Evolutionary conservation across 2,797 vertebrate species (phyloP), one percentile per base, ranked within the genome.

Genomic region (Eulemur rubriventer): DNA sequence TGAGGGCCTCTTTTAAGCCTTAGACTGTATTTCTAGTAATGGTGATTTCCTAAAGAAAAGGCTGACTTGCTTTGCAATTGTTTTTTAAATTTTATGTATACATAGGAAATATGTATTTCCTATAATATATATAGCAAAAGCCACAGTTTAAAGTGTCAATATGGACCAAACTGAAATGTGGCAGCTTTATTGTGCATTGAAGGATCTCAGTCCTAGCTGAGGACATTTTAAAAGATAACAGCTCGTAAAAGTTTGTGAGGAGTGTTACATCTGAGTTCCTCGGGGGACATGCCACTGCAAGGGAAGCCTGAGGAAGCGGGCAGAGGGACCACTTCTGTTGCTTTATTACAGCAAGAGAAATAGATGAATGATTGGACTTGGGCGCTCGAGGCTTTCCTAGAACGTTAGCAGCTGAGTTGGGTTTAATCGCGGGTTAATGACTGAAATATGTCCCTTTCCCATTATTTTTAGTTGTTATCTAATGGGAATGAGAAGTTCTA

Each of bases 351-450:
- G 75, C 22, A n/a, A 75, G 78, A 63, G 75, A 91, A 65, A 80
- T 41, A 43, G 61, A 43, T n/a, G 20, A 84, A 83, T 0, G 67
- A 7, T 14, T 38, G 6, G 2, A 72, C 88, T 75, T 80, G 13
- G 87, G 55, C 1, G 33, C 85, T 1, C 11, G 59, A 63, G 35
- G 78, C 48, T 87, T 50, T 80, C 91, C 52, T 97, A 81, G 95
- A 63, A 73, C 26, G 33, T 61, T 88, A 96, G 67, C 96, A 97
- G 85, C 89, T 96, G 76, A 84, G 90, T 84, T 24, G 24, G 96
- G 41, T 95, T 98, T 93, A 91, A 81, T 82, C 13, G 86, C 83
- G 76, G 83, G 85, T 76, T 97, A 96, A 96, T 17, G 61, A 78
- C 43, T 24, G 38, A 80, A 59, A 90, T 26, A 41, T 59, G 97